Base-by-base conservation (phyloP, 2,113 vertebrate species). In the Rhinogobius similis region DNA sequence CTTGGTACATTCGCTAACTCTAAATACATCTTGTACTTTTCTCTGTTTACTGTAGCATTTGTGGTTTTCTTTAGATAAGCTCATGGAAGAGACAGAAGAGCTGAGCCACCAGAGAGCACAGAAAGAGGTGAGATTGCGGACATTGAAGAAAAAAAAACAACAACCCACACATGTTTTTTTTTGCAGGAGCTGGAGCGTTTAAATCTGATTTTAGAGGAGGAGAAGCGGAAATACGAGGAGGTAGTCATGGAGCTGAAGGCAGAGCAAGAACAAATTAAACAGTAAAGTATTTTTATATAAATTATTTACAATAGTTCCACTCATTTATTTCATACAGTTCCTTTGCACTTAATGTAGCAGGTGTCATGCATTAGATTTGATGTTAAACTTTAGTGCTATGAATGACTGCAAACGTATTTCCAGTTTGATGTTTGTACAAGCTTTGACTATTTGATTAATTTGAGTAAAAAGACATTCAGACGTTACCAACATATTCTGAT, bases 61-160 rank as follows among this genome's bases (percentile, higher is more conserved):
- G 39, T 78, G 53, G 86, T 21, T 83, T 61, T 73, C 84, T 91
- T 55, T 91, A 99, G 98, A 98, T 89, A 98, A 98, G 84, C 91
- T 98, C 78, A 98, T 99, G 97, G 96, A 98, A 62, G 98, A 99
- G 90, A 97, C 96, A 0, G 98, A 98, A 77, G 98, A 99, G 77
- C 91, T 98, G 1, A 96, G 94, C 67, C 92, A 96, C 23, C 96
- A 99, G 68, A 92, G 95, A 82, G 98, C 98, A 24, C 94, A 98
- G 86, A 95, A 93, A 86, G 96, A 97, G 94, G 97, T 97, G 78
- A 81, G 79, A 8, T 21, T 4, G 2, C 50, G 68, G 32, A 5
- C 10, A 2, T 7, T 20, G 23, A 24, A n/a, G n/a, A n/a, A n/a
- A n/a, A n/a, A n/a, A n/a, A n/a, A n/a, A n/a, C n/a, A n/a, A n/a